Evolutionary conservation across 2,797 vertebrate genomes (phyloP).

Genomic region (Diplodus puntazzo): DNA sequence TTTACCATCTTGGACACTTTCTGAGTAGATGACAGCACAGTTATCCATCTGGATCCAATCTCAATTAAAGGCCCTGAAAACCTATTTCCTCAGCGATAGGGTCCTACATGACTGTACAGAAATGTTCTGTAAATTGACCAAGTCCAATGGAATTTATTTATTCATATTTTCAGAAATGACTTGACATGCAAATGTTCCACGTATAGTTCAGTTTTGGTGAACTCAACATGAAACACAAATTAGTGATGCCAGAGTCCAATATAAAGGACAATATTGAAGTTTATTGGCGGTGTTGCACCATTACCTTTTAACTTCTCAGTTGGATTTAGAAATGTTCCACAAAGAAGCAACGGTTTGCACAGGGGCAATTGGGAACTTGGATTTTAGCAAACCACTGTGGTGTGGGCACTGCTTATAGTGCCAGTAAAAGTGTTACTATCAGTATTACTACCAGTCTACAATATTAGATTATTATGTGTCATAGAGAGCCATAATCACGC

Average conservation of each 20-base stretch:
- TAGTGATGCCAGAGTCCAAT: background rate
- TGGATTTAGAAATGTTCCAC: background rate
- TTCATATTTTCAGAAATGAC: background rate
- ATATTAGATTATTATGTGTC: too few species aligned
- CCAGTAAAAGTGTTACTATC: too few species aligned
- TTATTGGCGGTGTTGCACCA: background rate
- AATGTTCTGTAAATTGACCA: background rate
- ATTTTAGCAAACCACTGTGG: too few species aligned
- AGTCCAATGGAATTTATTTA: background rate
- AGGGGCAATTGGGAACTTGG: too few species aligned
- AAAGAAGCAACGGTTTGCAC: background rate
- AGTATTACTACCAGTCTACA: too few species aligned
- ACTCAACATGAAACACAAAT: background rate
- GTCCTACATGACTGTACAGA: background rate
- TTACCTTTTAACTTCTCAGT: background rate
- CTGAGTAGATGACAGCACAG: background rate
- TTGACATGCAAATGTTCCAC: background rate
- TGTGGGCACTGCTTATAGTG: too few species aligned
- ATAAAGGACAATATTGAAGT: background rate
- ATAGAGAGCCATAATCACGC: too few species aligned
- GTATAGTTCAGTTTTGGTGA: background rate
- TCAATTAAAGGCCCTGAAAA: conserved; percentile 27
- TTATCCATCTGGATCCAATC: conserved; percentile 9
- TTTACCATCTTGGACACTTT: conserved; percentile 11
- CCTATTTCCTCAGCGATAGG: background rate